phyloP scores from a whole-genome alignment of 2,113 vertebrate species.

The Antennarius striatus region DNA sequence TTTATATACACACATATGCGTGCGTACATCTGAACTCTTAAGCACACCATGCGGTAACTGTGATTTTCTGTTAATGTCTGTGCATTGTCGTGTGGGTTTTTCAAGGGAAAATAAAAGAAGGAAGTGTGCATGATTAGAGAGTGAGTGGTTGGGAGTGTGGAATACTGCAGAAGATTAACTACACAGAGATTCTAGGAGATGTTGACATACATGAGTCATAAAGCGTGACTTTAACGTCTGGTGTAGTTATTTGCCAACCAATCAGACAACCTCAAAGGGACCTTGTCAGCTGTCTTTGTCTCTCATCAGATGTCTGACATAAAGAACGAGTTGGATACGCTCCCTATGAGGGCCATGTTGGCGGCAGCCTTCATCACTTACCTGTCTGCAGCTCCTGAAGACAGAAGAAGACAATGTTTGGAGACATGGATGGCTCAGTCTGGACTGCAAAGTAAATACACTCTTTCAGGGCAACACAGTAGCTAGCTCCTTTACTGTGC shows the following conservation, averaged over 20 bases:
- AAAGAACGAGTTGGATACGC: slow-evolving; percentile 86
- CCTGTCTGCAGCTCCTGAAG: slow-evolving; percentile 91
- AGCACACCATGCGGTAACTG: slow-evolving; percentile 12
- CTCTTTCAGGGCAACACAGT: not conserved
- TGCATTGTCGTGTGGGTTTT: too few relatives aligned
- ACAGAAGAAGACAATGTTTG: slow-evolving; percentile 85
- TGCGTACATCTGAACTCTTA: slow-evolving; percentile 15
- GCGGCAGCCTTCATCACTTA: slow-evolving; percentile 96
- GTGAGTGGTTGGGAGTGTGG: too few relatives aligned
- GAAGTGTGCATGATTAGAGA: too few relatives aligned
- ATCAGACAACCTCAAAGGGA: too few relatives aligned
- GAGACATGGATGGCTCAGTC: slow-evolving; percentile 90
- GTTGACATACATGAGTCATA: too few relatives aligned
- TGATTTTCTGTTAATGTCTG: slow-evolving; percentile 4
- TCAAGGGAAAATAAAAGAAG: not conserved
- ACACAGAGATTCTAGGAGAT: too few relatives aligned
- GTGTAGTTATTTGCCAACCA: too few relatives aligned
- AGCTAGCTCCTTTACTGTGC: too few relatives aligned
- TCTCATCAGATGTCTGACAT: slow-evolving; percentile 91
- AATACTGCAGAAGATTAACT: too few relatives aligned
- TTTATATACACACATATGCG: slow-evolving; percentile 37
- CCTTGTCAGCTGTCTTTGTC: slow-evolving; percentile 3
- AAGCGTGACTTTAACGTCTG: too few relatives aligned
- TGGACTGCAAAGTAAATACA: slow-evolving; percentile 86
- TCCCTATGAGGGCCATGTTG: slow-evolving; percentile 90